phyloP scores from a whole-genome alignment of 2,888 invertebrate genomes.

The Hirtodrosophila cameraria region DNA sequence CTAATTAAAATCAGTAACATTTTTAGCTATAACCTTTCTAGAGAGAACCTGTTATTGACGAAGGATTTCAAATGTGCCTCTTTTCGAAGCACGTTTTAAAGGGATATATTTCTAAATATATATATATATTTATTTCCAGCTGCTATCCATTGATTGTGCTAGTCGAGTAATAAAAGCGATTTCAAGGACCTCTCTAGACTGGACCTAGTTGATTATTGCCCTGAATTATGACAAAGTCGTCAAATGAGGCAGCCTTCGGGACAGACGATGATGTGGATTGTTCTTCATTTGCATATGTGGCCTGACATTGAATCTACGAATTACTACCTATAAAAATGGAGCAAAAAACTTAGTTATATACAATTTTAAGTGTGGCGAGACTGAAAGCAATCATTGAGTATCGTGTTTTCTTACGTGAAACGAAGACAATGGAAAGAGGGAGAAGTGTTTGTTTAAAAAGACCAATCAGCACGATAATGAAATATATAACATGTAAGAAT shows the following conservation, averaged over 20 bases:
- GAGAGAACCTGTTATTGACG: conserved; percentile 35
- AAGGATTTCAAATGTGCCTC: neutral
- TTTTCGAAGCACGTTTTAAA: no score
- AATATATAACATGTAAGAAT: no score
- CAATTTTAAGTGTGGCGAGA: conserved; percentile 14
- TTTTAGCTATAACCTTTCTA: neutral
- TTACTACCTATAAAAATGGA: conserved; percentile 20
- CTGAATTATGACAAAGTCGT: conserved; percentile 20
- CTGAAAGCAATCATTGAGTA: conserved; percentile 18
- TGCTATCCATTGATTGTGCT: conserved; percentile 2
- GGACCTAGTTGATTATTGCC: conserved; percentile 4
- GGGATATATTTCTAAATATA: no score
- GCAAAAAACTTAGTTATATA: conserved; percentile 21
- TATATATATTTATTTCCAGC: no score
- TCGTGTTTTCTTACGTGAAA: no score
- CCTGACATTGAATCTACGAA: conserved; percentile 5
- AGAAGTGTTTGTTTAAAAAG: no score
- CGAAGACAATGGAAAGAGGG: no score
- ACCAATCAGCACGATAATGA: no score
- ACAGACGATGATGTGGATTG: conserved; percentile 1
- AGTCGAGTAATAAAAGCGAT: conserved; percentile 19
- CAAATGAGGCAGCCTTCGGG: conserved; percentile 14
- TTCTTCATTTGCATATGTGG: neutral
- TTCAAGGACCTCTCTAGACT: conserved; percentile 26
- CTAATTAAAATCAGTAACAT: conserved; percentile 39